These are phyloP conservation scores for Trichonephila clavata DNA, from an alignment of 1,140 invertebrate species.

Conservation along the genomic window DNA sequence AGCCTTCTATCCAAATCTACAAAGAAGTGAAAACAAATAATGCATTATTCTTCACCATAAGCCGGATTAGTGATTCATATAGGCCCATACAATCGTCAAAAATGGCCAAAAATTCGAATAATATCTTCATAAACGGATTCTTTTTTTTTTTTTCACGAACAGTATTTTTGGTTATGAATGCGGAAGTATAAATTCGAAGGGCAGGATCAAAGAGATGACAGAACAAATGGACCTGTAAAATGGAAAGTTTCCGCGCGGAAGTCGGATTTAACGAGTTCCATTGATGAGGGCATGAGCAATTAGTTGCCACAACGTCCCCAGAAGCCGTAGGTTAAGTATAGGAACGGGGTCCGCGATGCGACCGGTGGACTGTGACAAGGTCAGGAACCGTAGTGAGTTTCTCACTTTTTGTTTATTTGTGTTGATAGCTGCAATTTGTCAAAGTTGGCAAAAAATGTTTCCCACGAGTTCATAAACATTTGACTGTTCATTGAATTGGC, in stretches of 20 bases:
- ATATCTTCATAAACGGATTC: neutral
- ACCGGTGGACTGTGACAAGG: constrained; percentile 48
- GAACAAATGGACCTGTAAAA: neutral
- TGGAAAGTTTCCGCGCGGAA: constrained; percentile 41
- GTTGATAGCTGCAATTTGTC: neutral
- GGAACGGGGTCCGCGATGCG: neutral
- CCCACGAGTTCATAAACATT: neutral
- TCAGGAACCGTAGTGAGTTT: neutral
- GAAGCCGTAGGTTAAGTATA: constrained; percentile 25
- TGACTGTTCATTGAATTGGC: neutral
- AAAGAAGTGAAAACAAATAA: neutral
- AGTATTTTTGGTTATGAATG: neutral
- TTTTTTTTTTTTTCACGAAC: neutral
- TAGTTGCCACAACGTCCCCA: neutral
- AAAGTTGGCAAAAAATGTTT: neutral
- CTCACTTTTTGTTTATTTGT: neutral
- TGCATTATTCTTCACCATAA: neutral
- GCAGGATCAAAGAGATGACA: neutral
- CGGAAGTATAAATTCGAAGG: neutral
- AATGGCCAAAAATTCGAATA: neutral
- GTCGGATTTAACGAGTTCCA: constrained; percentile 20
- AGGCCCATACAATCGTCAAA: neutral
- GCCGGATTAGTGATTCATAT: neutral
- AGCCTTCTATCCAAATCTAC: neutral
- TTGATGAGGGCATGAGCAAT: constrained; percentile 52